These are phyloP conservation scores for Alethe castanea DNA, from an alignment of 2,113 vertebrate species.

Conservation along the genomic window DNA sequence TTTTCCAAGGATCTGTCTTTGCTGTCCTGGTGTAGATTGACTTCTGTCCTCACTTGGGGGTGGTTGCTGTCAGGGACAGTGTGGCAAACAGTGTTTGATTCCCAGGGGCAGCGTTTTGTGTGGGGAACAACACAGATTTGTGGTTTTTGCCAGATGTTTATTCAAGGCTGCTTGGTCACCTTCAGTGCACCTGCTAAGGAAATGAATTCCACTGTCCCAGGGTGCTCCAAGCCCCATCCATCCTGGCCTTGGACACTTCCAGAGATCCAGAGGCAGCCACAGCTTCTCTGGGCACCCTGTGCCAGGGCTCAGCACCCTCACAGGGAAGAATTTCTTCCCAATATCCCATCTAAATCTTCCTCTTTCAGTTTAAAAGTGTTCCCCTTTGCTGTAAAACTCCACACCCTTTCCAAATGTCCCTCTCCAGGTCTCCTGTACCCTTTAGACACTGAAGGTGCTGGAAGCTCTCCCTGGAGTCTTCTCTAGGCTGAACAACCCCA, in stretches of 20 bases:
- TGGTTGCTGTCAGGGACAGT: background rate
- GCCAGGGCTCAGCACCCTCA: too few species aligned
- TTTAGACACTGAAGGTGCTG: background rate
- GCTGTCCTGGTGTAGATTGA: background rate
- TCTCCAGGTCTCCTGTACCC: background rate
- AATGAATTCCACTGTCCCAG: background rate
- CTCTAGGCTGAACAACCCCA: background rate
- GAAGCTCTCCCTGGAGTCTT: background rate
- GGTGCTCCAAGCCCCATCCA: accelerated
- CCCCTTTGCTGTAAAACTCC: background rate
- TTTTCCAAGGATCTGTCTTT: background rate
- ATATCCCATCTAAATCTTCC: background rate
- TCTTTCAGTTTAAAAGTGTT: background rate
- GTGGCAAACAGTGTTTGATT: background rate
- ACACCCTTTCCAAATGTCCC: background rate
- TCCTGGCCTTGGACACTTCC: background rate
- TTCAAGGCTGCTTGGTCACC: background rate
- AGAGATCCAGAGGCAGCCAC: background rate
- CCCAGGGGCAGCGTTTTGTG: background rate
- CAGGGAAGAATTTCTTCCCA: background rate
- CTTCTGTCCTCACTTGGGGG: background rate
- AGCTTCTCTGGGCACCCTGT: background rate
- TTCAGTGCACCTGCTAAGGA: background rate
- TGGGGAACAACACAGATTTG: background rate
- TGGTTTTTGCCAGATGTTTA: background rate